Evolutionary conservation across 2,113 vertebrate species (phyloP).

Genomic region (Excalfactoria chinensis): DNA sequence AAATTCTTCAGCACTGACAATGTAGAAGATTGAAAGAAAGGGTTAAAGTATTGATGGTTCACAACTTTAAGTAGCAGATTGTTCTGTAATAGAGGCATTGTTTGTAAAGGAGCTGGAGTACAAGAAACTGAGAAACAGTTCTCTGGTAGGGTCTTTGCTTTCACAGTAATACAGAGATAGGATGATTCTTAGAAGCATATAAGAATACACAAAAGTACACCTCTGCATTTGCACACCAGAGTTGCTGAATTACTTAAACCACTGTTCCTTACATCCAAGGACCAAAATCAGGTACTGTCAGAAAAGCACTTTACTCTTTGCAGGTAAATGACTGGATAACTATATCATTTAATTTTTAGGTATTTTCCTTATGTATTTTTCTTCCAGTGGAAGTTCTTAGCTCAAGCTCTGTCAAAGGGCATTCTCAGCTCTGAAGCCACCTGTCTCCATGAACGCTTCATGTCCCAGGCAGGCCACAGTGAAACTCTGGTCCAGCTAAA

Average conservation of each 20-base stretch:
- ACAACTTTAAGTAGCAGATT: background rate
- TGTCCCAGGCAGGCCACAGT: background rate
- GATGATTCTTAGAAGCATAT: background rate
- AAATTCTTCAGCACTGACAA: rapidly evolving
- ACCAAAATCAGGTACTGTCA: background rate
- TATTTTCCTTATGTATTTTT: background rate
- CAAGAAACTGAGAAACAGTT: background rate
- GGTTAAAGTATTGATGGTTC: background rate
- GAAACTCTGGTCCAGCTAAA: background rate
- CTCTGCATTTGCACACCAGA: background rate
- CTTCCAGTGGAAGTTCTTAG: background rate
- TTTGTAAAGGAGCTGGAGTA: rapidly evolving
- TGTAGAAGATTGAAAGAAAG: background rate
- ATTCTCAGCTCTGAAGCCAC: rapidly evolving
- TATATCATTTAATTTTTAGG: background rate
- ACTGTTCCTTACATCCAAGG: no score
- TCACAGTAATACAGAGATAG: background rate
- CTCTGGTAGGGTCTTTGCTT: background rate
- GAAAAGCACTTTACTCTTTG: background rate
- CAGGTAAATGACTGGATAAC: rapidly evolving
- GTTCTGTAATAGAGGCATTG: background rate
- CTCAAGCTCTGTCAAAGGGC: rapidly evolving
- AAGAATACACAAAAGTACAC: background rate
- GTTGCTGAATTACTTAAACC: background rate
- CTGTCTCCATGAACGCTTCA: rapidly evolving